Evolutionary conservation across 2,797 vertebrate genomes (phyloP), one percentile per base, ranked within the genome.

Genomic region (Catostomus latipinnis): DNA sequence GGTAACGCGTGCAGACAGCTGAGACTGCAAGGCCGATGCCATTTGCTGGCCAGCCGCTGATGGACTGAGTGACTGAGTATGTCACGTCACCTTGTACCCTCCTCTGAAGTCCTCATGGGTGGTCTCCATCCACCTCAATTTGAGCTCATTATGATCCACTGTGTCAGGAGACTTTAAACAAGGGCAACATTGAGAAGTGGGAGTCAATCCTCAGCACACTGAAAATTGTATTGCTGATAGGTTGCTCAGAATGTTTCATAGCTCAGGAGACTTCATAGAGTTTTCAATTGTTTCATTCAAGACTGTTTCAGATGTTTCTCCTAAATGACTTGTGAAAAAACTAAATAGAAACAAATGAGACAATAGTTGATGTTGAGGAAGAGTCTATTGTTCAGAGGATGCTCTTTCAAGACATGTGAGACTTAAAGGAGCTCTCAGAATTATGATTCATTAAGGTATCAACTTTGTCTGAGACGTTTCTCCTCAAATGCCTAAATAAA

Each of bases 21-120:
- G 83, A 75, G 73, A 2, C 34, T 34, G 2, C 34, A 34, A 34
- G 34, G 34, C 18, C 12, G n/a, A 69, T 70, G 57, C 71, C 53
- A 57, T 74, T 71, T 78, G 53, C 54, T 34, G 50, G 65, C 65
- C 63, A 50, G 74, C 83, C 71, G 75, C 83, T 81, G 83, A 78
- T 12, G 43, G 52, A 65, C 45, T 46, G 76, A 67, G 60, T 61
- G 77, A 48, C 54, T 54, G 16, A 53, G 13, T 11, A 61, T 43
- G 10, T 46, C 52, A 78, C 48, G 50, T 70, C 71, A 60, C 49
- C 53, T 43, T 18, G 53, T 61, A 48, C 57, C 60, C 49, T 54
- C 49, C 54, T 34, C 22, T 80, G 73, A 67, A 48, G 62, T 50
- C 48, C 67, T 48, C 68, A 68, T 8, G 74, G 80, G 75, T 79